A percentile compares a stretch with the other conserved stretches of the same genome.
phyloP scores from a whole-genome alignment of 2,113 vertebrate genomes.

The Alethe castanea region DNA sequence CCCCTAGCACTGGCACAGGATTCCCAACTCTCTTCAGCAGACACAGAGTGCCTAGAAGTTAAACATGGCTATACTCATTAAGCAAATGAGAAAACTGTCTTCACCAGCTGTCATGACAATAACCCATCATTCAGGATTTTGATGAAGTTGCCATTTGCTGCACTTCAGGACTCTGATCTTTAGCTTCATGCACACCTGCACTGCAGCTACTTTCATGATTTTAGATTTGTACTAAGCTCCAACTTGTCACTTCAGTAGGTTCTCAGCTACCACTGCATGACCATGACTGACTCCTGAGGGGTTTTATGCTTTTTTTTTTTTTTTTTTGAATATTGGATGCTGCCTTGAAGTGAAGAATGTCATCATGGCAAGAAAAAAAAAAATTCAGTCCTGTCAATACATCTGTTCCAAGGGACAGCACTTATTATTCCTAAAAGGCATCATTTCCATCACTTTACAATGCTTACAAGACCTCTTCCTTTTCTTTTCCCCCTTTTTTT shows the following conservation, averaged over 20 bases:
- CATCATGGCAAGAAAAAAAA: not conserved
- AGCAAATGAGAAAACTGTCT: not conserved
- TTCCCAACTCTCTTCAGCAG: not conserved
- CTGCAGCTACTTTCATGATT: not conserved
- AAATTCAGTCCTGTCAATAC: not conserved
- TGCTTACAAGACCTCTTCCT: not conserved
- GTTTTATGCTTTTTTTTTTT: too few species aligned
- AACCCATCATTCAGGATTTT: not conserved
- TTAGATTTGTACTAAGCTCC: not conserved
- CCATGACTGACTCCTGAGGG: not conserved
- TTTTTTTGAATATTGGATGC: not conserved
- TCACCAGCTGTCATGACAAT: not conserved
- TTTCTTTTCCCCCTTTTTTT: not conserved
- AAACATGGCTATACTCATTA: not conserved
- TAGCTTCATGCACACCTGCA: not conserved
- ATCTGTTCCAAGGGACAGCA: not conserved
- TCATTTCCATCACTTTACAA: not conserved
- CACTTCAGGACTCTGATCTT: not conserved
- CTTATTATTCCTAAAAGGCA: not conserved
- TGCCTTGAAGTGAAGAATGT: not conserved
- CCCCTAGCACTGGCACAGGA: not conserved
- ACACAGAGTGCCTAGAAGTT: not conserved
- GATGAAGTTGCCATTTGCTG: not conserved
- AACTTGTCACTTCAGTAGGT: not conserved
- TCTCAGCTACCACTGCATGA: not conserved